Evolutionary conservation across 2,113 vertebrate genomes (phyloP).

Genomic region (Bos indicus): DNA sequence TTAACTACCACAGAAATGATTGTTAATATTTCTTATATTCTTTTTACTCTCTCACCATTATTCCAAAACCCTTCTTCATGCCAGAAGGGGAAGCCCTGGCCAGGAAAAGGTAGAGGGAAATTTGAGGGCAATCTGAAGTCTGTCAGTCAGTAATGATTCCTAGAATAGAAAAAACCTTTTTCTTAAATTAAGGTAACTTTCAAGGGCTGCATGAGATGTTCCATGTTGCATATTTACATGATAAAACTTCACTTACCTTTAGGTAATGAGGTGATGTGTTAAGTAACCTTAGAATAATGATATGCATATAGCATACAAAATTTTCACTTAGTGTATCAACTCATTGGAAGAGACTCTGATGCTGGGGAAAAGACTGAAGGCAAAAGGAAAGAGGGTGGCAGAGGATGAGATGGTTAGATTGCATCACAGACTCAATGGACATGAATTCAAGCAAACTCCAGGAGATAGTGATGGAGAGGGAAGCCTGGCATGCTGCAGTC

Average conservation of each 20-base stretch:
- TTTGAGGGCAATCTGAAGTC: neutral
- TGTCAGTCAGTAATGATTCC: slow-evolving; percentile 1
- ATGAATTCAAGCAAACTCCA: neutral
- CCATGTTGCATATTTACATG: slow-evolving; percentile 28
- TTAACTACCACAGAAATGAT: neutral
- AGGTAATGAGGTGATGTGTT: slow-evolving; percentile 27
- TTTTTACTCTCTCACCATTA: neutral
- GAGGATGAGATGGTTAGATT: neutral
- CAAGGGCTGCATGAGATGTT: slow-evolving; percentile 38
- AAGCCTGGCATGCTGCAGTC: neutral
- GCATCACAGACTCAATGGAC: neutral
- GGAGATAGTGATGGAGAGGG: neutral
- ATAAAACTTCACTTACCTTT: slow-evolving; percentile 49
- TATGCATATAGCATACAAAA: neutral
- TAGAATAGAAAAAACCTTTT: slow-evolving; percentile 39
- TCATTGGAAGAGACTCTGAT: neutral
- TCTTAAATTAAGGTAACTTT: slow-evolving; percentile 46
- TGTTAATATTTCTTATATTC: neutral
- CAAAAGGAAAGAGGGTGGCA: neutral
- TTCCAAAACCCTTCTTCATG: neutral
- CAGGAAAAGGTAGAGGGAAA: neutral
- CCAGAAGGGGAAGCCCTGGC: neutral
- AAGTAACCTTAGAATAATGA: slow-evolving; percentile 42
- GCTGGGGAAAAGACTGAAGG: neutral
- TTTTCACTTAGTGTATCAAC: slow-evolving; percentile 10